Evolutionary conservation across 1,140 invertebrate species (phyloP), one percentile per base, ranked within the genome.

Genomic region (Druon quercuslanigerum): DNA sequence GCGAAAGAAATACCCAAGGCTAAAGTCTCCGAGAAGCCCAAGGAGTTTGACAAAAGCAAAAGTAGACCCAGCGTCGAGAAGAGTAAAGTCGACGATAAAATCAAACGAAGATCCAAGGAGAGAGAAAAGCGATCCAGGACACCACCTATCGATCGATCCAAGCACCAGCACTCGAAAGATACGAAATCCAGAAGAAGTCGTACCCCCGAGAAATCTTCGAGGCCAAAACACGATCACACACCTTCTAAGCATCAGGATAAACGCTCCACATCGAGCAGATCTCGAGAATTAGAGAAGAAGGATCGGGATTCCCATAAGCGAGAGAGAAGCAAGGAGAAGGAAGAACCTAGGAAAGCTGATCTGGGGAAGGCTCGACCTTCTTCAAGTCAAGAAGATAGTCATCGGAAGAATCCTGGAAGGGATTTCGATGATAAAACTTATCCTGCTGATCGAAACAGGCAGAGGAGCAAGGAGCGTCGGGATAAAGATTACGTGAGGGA

Each of bases 81-180:
- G 74, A 81, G 73, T 13, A 82, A 82, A 71, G 73, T 50, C 12
- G 87, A 88, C 0, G 90, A 90, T 7, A 85, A 87, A 46, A 76
- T 86, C 7, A 90, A 90, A 56, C 71, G 76, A 3, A 86, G 89
- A 33, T 85, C 85, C 13, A 91, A 90, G 60, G 90, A 91, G 6
- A 85, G 90, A 60, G 91, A 92, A 12, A 81, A 88, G 60, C 85
- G 88, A 17, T 92, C 91, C 1, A 82, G 90, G 12, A 91, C 89
- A 0, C 90, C 90, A 0, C 86, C 90, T 0, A 13, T 86, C 0
- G 89, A 91, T 0, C 83, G 87, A 12, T 79, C 80, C 0, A 91
- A 90, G 17, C 86, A 90, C 60, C 87, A 85, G 11, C 75, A 87
- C 2, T 19, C 79, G 0, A 91, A 90, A 57, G 88, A 91, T 0